phyloP scores from a whole-genome alignment of 1,140 invertebrate species.

The Agraylea sexmaculata region DNA sequence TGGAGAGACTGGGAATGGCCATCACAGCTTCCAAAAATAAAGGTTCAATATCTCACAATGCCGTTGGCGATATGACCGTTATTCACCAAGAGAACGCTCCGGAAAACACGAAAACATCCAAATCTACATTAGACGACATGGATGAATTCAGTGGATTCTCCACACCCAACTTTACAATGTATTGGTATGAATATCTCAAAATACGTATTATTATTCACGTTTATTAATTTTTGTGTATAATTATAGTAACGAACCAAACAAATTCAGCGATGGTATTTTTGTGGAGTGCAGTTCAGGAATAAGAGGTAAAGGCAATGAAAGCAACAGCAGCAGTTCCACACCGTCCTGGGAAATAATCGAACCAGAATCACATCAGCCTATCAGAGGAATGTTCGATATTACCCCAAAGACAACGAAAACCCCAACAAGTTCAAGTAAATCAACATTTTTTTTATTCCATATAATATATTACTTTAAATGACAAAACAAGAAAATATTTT shows the following conservation, averaged over 20 bases:
- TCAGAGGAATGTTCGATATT: constrained; percentile 30
- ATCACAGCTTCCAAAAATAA: constrained; percentile 41
- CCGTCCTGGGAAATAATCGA: constrained; percentile 29
- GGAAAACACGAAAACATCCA: constrained; percentile 14
- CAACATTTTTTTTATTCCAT: not conserved
- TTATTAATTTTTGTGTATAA: constrained; percentile 1
- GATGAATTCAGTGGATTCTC: constrained; percentile 36
- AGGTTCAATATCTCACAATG: constrained; percentile 80
- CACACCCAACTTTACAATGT: constrained; percentile 42
- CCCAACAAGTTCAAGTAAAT: constrained; percentile 7
- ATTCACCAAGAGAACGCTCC: constrained; percentile 71
- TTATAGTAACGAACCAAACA: constrained; percentile 13
- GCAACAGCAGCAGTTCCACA: constrained; percentile 10
- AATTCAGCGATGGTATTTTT: constrained; percentile 14
- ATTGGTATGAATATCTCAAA: constrained; percentile 27
- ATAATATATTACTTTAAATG: no score
- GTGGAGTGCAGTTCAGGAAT: constrained; percentile 14
- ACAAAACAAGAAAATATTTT: no score
- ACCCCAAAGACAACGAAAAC: constrained; percentile 15
- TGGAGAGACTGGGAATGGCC: constrained; percentile 92
- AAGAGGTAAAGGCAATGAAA: constrained; percentile 8
- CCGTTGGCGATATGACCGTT: constrained; percentile 81
- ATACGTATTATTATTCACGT: not conserved
- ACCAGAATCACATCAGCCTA: constrained; percentile 25
- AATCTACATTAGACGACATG: constrained; percentile 25